Evolutionary conservation across 2,888 invertebrate genomes (phyloP).

Genomic region (Lapara coniferarum): DNA sequence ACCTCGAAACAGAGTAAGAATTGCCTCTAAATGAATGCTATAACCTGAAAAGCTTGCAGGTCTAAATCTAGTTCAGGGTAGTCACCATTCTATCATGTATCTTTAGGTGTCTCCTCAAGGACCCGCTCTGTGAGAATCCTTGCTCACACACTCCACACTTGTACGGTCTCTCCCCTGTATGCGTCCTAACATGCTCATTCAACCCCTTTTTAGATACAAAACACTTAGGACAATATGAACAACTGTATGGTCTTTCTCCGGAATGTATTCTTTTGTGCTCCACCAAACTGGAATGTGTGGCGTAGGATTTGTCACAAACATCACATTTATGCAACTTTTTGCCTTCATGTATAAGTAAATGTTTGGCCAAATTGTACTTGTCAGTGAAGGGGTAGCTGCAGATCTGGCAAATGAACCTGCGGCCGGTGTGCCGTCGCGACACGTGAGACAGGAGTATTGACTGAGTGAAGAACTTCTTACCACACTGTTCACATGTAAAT

Average conservation of each 20-base stretch:
- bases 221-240: conserved; percentile 64
- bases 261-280: conserved; percentile 77
- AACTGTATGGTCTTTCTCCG: conserved; percentile 68
- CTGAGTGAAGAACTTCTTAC: conserved; percentile 71
- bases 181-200: conserved; percentile 69
- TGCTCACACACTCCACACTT: conserved; percentile 69
- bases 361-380: conserved; percentile 70
- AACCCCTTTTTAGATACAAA: conserved; percentile 68
- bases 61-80: not conserved
- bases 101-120: conserved; percentile 74
- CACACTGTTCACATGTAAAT: conserved; percentile 73
- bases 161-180: conserved; percentile 75
- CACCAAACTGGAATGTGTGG: conserved; percentile 56
- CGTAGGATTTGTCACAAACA: conserved; percentile 68
- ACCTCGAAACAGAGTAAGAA: no score
- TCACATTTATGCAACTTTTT: conserved; percentile 69
- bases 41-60: no score
- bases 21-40: no score
- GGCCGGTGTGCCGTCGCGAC: conserved; percentile 60
- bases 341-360: conserved; percentile 70
- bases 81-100: conserved; percentile 58
- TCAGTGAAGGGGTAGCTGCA: conserved; percentile 72
- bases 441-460: conserved; percentile 61
- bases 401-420: conserved; percentile 68
- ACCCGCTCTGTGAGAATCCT: conserved; percentile 72